A percentile compares a stretch with the other conserved stretches of the same genome.
phyloP scores from a whole-genome alignment of 2,888 invertebrate species.

The Hypolimnas misippus region DNA sequence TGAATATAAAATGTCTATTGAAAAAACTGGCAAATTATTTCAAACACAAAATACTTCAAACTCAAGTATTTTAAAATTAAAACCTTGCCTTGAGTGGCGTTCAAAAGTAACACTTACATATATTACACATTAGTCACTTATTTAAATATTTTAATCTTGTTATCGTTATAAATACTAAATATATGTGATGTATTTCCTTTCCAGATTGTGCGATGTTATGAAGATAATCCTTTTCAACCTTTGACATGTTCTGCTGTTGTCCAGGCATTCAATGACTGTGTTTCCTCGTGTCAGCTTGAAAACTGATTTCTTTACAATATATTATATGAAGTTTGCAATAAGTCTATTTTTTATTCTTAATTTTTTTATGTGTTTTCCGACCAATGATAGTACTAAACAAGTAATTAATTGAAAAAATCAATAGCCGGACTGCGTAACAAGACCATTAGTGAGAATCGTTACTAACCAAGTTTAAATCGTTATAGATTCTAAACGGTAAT shows the following conservation, averaged over 20 bases:
- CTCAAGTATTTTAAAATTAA: slow-evolving; percentile 64
- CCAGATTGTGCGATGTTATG: slow-evolving; percentile 75
- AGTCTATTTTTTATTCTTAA: neutral
- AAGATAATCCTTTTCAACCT: slow-evolving; percentile 72
- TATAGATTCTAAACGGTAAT: too few relatives aligned
- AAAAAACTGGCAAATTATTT: slow-evolving; percentile 57
- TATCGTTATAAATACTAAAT: slow-evolving; percentile 19
- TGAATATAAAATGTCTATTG: slow-evolving; percentile 71
- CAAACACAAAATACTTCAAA: slow-evolving; percentile 56
- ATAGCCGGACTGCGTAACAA: too few relatives aligned
- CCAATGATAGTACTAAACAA: too few relatives aligned
- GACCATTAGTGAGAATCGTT: too few relatives aligned
- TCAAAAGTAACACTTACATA: slow-evolving; percentile 53
- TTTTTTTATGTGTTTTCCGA: too few relatives aligned
- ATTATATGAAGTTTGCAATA: neutral
- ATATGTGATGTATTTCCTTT: slow-evolving; percentile 28
- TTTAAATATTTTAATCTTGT: neutral
- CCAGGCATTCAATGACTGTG: slow-evolving; percentile 71
- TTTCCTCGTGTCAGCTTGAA: slow-evolving; percentile 61
- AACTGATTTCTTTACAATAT: slow-evolving; percentile 47
- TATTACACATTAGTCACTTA: neutral
- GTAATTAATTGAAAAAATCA: too few relatives aligned
- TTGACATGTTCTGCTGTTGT: slow-evolving; percentile 68
- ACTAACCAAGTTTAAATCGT: too few relatives aligned
- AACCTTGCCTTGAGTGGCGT: slow-evolving; percentile 71